phyloP scores from a whole-genome alignment of 2,797 vertebrate species.

The Ara ararauna region DNA sequence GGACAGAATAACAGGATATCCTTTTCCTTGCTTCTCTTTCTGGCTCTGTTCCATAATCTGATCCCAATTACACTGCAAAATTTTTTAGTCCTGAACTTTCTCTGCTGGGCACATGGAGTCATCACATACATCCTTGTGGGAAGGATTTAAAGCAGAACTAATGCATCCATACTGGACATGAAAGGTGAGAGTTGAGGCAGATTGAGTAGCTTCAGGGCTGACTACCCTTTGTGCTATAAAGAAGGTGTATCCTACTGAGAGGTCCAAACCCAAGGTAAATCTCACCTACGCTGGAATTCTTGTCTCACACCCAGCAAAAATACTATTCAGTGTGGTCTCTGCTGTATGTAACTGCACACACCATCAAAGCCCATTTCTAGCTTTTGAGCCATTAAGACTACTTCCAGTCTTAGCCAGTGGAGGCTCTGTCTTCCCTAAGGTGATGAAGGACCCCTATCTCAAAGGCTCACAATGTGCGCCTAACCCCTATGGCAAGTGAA shows the following conservation, averaged over 20 bases:
- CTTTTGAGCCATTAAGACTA: not conserved
- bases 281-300: not conserved
- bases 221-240: not conserved
- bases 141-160: not conserved
- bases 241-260: not conserved
- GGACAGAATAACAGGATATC: not conserved
- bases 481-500: not conserved
- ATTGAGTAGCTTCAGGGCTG: not conserved
- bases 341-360: not conserved
- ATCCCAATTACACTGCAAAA: not conserved
- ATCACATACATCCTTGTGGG: too few relatives aligned
- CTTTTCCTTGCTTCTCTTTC: not conserved
- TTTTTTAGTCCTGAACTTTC: not conserved
- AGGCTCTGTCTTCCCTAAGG: not conserved
- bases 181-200: not conserved
- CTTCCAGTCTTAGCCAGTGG: not conserved
- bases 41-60: not conserved
- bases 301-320: not conserved
- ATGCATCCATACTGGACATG: not conserved
- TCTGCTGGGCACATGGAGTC: not conserved
- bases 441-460: not conserved
- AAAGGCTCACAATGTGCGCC: fast-evolving
- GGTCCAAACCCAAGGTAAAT: not conserved
- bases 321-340: not conserved
- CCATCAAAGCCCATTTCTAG: not conserved